Conservation (phyloP, 2,113 vertebrate genomes). For the Eurypyga helias region DNA sequence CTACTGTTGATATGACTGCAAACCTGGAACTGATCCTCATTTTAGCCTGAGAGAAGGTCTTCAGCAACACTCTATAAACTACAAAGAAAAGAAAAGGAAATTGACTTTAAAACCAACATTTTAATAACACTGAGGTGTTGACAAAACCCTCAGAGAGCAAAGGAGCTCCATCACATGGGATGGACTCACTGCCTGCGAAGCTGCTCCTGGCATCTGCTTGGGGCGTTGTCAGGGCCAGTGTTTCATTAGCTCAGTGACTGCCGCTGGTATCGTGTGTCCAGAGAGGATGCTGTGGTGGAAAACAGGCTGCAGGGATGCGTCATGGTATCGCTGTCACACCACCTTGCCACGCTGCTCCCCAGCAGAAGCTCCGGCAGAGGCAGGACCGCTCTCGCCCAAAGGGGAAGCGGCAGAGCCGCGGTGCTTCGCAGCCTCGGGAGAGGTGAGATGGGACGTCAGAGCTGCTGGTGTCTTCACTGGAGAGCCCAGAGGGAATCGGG, state of each 20-base stretch:
- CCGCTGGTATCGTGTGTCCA: not conserved
- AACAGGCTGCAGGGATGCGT: not conserved
- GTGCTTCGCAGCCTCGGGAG: not conserved
- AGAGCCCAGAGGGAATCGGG: not conserved
- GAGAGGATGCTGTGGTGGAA: not conserved
- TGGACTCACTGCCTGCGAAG: not conserved
- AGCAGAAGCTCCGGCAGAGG: not conserved
- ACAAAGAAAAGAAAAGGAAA: conserved; percentile 62
- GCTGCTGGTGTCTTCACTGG: not conserved
- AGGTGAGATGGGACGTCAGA: not conserved
- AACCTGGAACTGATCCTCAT: conserved; percentile 32
- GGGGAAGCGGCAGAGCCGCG: accelerated
- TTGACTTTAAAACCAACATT: conserved; percentile 35
- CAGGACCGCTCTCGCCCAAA: not conserved
- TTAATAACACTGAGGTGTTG: conserved; percentile 38
- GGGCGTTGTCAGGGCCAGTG: not conserved
- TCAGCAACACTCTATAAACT: conserved; percentile 51
- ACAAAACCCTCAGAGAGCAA: conserved; percentile 22
- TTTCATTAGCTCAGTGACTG: not conserved
- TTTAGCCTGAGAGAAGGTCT: conserved; percentile 30
- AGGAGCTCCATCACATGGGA: not conserved
- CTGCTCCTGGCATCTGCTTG: not conserved
- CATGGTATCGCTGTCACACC: not conserved
- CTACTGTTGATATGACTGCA: conserved; percentile 25
- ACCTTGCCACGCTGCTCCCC: not conserved